These are phyloP conservation scores for Formica exsecta DNA, from an alignment of 1,140 invertebrate species.

Conservation along the genomic window DNA sequence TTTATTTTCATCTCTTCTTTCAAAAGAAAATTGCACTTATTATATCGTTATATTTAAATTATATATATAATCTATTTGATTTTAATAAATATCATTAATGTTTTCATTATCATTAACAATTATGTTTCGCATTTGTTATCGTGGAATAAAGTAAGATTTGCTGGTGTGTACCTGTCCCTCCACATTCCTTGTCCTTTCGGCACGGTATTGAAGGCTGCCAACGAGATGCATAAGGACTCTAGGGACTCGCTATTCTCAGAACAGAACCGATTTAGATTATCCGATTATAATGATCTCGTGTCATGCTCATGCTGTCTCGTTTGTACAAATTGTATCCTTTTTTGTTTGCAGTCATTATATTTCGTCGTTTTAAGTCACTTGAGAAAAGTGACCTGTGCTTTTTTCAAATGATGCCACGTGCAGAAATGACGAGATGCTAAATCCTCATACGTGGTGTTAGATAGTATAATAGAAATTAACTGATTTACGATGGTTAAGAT, in stretches of 20 bases:
- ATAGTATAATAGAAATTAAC: no score
- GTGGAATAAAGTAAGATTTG: neutral
- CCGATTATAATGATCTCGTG: constrained; percentile 67
- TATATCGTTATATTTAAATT: neutral
- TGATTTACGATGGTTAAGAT: constrained; percentile 16
- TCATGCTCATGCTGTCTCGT: constrained; percentile 80
- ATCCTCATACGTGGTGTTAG: no score
- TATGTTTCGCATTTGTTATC: neutral
- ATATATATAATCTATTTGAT: neutral
- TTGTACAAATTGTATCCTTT: constrained; percentile 53
- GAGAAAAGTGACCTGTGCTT: neutral
- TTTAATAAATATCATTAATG: constrained; percentile 17
- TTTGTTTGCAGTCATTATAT: neutral
- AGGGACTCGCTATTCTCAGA: constrained; percentile 86
- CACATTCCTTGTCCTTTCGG: constrained; percentile 88
- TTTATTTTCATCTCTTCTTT: neutral
- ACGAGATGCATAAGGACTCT: constrained; percentile 85
- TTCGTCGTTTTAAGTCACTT: neutral
- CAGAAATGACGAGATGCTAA: neutral
- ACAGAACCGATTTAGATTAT: constrained; percentile 85
- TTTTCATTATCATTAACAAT: neutral
- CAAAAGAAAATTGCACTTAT: neutral
- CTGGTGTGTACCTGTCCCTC: constrained; percentile 87
- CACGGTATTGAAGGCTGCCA: constrained; percentile 86
- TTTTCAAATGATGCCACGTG: constrained; percentile 8